A percentile compares a stretch with the other conserved stretches of the same genome.
These are phyloP conservation scores for Protonibea diacanthus DNA, from an alignment of 2,797 vertebrate species.

Conservation along the genomic window DNA sequence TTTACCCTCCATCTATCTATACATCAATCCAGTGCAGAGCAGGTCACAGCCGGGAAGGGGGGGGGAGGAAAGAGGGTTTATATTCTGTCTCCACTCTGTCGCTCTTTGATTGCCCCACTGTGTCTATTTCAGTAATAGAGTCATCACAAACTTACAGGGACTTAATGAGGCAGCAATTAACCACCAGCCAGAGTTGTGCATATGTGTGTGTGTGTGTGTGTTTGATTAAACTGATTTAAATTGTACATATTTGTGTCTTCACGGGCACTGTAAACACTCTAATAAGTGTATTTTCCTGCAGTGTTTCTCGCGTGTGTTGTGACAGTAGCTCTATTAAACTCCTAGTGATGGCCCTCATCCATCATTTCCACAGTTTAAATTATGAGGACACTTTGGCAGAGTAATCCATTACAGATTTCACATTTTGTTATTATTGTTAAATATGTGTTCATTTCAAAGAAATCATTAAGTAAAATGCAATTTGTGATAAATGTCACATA, in stretches of 20 bases:
- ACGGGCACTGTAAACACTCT: background rate
- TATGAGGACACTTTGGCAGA: conserved; percentile 15
- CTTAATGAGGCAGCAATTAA: conserved; percentile 64
- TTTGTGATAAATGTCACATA: background rate
- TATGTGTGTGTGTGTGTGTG: conserved; percentile 13
- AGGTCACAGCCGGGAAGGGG: background rate
- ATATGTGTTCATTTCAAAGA: conserved; percentile 37
- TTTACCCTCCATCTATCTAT: conserved; percentile 3
- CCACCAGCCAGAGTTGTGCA: conserved; percentile 31
- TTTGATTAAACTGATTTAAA: conserved; percentile 24
- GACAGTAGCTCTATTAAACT: conserved; percentile 1
- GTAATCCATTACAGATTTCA: conserved; percentile 36
- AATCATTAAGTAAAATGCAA: background rate
- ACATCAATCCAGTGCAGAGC: background rate
- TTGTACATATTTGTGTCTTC: conserved; percentile 9
- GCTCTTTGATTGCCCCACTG: conserved; percentile 47
- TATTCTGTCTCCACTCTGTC: conserved; percentile 38
- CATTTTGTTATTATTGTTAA: conserved; percentile 36
- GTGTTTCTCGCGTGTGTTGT: background rate
- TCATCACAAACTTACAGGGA: conserved; percentile 47
- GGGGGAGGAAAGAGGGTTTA: background rate
- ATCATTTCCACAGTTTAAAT: conserved; percentile 48
- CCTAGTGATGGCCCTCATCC: conserved; percentile 27
- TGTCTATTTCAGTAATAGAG: conserved; percentile 56
- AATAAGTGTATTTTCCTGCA: background rate